These are phyloP conservation scores for Anthoscopus minutus DNA, from an alignment of 2,113 vertebrate species.

Conservation along the genomic window DNA sequence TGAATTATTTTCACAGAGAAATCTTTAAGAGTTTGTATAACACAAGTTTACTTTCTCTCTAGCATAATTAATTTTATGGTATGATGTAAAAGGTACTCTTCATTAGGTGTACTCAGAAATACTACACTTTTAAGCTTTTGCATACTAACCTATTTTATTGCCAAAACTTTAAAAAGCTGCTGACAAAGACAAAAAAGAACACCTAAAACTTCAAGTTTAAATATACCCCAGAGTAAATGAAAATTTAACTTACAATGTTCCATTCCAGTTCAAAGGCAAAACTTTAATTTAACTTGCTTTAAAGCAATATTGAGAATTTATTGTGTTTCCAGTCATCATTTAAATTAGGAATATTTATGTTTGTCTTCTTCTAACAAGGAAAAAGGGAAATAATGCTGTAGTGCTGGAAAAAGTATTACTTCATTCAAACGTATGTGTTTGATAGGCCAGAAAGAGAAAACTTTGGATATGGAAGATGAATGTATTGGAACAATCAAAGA, in stretches of 20 bases:
- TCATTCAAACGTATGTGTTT: neutral
- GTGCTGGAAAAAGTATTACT: neutral
- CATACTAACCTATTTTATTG: neutral
- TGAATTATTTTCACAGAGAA: neutral
- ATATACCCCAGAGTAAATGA: neutral
- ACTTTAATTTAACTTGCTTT: neutral
- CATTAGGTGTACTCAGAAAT: neutral
- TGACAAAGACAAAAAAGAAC: neutral
- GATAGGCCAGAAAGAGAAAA: neutral
- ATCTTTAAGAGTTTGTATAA: neutral
- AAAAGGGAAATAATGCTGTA: neutral
- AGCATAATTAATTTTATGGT: conserved; percentile 28
- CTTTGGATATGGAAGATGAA: neutral
- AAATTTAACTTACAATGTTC: neutral
- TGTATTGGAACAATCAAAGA: neutral
- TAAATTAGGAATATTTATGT: neutral
- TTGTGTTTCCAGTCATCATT: neutral
- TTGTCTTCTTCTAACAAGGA: neutral
- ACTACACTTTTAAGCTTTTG: neutral
- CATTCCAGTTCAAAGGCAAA: neutral
- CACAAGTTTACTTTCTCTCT: neutral
- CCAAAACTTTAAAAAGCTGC: neutral
- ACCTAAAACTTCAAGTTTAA: neutral
- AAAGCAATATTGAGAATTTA: neutral
- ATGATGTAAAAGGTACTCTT: neutral